Percentiles rank a stretch among this genome's conserved stretches.
Conservation (phyloP, 2,113 vertebrate genomes). For the Nothocercus julius region DNA sequence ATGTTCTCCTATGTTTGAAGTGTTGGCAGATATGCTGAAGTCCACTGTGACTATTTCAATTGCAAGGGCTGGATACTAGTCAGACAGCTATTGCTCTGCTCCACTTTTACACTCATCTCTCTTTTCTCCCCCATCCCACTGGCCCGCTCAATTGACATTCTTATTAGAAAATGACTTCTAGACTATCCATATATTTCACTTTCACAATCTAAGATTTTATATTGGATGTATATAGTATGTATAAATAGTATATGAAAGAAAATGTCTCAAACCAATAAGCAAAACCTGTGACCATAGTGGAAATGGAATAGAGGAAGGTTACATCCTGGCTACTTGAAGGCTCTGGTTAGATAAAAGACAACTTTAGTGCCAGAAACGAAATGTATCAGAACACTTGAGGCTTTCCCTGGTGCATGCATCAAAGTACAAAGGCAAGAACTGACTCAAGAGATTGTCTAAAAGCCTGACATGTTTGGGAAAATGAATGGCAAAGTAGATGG, state of each 20-base stretch:
- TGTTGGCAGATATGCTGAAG: background rate
- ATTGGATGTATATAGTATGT: background rate
- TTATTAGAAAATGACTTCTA: background rate
- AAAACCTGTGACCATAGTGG: background rate
- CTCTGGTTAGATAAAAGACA: background rate
- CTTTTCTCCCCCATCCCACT: background rate
- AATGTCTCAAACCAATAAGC: background rate
- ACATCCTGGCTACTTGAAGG: background rate
- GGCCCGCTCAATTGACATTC: background rate
- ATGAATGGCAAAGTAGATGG: background rate
- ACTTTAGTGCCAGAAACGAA: background rate
- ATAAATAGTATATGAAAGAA: background rate
- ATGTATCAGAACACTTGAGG: background rate
- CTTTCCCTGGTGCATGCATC: background rate
- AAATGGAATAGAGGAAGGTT: background rate
- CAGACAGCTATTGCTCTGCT: background rate
- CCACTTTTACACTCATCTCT: background rate
- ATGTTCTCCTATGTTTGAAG: accelerated
- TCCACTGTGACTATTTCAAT: background rate
- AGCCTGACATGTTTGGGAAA: background rate
- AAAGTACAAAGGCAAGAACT: background rate
- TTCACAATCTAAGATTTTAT: background rate
- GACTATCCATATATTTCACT: background rate
- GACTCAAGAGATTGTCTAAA: background rate
- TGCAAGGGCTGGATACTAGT: background rate